phyloP scores from a whole-genome alignment of 37 sponge, comb jelly and placozoan species.

The Agelas oroides region DNA sequence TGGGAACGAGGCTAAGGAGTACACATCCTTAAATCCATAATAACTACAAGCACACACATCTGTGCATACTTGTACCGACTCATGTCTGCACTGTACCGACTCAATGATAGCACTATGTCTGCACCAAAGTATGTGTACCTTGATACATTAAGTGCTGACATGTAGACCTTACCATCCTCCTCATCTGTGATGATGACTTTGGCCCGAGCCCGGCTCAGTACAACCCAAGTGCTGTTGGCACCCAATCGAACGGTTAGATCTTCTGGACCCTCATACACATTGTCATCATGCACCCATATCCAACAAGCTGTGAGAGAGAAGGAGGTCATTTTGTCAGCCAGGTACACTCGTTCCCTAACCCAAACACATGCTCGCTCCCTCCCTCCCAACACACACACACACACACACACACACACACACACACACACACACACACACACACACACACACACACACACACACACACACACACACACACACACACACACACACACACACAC shows the following conservation, averaged over 20 bases:
- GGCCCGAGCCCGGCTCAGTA: neutral
- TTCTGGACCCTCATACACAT: slow-evolving; percentile 39
- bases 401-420: neutral
- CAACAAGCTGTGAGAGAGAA: slow-evolving; percentile 24
- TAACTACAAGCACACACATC: no score
- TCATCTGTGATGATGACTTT: slow-evolving; percentile 33
- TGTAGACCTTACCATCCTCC: slow-evolving; percentile 65
- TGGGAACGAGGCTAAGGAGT: no score
- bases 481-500: neutral
- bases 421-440: neutral
- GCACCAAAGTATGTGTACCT: no score
- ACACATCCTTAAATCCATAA: no score
- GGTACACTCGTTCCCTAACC: no score
- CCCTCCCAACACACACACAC: neutral
- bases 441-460: no score
- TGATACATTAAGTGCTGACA: no score
- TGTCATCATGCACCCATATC: slow-evolving; percentile 30
- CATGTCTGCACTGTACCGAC: no score
- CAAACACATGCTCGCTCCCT: no score
- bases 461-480: neutral
- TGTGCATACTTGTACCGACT: no score
- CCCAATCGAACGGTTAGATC: neutral
- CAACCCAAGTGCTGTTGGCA: neutral
- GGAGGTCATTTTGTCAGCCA: no score
- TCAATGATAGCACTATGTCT: no score